Evolutionary conservation across 1,140 invertebrate genomes (phyloP).

Genomic region (Periplaneta americana): DNA sequence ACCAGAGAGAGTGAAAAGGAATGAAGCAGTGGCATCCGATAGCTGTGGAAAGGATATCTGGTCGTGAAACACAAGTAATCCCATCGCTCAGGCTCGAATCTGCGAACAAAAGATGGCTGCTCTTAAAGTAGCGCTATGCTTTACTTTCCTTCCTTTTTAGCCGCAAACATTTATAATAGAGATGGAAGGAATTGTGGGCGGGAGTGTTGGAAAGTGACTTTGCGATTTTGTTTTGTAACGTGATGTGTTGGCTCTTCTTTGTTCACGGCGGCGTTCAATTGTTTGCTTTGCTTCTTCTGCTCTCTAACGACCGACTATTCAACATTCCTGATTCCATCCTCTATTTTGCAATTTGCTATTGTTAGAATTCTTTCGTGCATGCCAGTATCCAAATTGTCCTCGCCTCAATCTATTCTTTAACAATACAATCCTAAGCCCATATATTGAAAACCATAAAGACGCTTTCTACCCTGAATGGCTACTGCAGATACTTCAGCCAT

Average conservation of each 20-base stretch:
- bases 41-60: too few species aligned
- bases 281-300: neutral
- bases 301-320: neutral
- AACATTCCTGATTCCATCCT: neutral
- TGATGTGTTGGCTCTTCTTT: neutral
- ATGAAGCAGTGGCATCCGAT: too few species aligned
- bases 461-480: too few species aligned
- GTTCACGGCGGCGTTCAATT: neutral
- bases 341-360: neutral
- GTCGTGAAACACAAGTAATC: too few species aligned
- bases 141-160: neutral
- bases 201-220: neutral
- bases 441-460: too few species aligned
- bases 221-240: neutral
- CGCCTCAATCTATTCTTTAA: neutral
- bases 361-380: neutral
- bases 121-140: too few species aligned
- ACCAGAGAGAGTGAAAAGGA: too few species aligned
- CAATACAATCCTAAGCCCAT: neutral
- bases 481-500: too few species aligned
- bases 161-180: neutral
- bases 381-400: neutral
- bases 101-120: too few species aligned
- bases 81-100: too few species aligned
- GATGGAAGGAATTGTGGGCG: too few species aligned